phyloP scores from a whole-genome alignment of 2,888 invertebrate species.

The Agonopterix arenella region DNA sequence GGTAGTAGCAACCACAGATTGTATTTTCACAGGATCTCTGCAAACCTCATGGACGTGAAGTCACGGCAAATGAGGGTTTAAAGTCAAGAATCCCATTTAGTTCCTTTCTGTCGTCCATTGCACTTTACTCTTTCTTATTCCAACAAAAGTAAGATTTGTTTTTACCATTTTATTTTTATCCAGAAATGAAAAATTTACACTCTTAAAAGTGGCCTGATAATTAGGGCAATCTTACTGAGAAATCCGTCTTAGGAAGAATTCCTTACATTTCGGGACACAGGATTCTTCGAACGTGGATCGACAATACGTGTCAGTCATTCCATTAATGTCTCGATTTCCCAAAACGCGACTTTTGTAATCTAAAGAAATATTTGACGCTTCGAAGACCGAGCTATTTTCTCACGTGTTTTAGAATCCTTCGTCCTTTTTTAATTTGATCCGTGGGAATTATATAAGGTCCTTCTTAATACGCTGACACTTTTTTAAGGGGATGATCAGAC shows the following conservation, averaged over 20 bases:
- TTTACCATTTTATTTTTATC: slow-evolving; percentile 1
- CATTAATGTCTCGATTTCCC: slow-evolving; percentile 64
- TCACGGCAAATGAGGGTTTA: slow-evolving; percentile 4
- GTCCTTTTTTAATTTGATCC: slow-evolving; percentile 26
- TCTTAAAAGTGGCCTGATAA: slow-evolving; percentile 15
- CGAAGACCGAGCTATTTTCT: slow-evolving; percentile 41
- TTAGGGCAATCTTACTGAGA: slow-evolving; percentile 32
- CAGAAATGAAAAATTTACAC: slow-evolving; percentile 2
- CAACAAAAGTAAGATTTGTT: not conserved
- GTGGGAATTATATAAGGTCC: slow-evolving; percentile 58
- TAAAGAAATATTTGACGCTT: slow-evolving; percentile 67
- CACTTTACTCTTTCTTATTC: not conserved
- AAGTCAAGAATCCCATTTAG: slow-evolving; percentile 2
- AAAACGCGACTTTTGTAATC: slow-evolving; percentile 52
- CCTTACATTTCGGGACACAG: slow-evolving; percentile 45
- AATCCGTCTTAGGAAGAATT: slow-evolving; percentile 37
- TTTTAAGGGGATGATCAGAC: no score
- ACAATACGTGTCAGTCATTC: slow-evolving; percentile 70
- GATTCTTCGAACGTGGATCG: slow-evolving; percentile 53
- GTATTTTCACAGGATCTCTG: slow-evolving; percentile 4
- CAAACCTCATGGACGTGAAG: slow-evolving; percentile 3
- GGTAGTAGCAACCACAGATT: not conserved
- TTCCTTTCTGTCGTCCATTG: slow-evolving; percentile 4
- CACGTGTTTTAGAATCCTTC: slow-evolving; percentile 34
- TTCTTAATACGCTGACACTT: no score